Conservation (phyloP, 2,113 vertebrate species). For the Vulpes lagopus region DNA sequence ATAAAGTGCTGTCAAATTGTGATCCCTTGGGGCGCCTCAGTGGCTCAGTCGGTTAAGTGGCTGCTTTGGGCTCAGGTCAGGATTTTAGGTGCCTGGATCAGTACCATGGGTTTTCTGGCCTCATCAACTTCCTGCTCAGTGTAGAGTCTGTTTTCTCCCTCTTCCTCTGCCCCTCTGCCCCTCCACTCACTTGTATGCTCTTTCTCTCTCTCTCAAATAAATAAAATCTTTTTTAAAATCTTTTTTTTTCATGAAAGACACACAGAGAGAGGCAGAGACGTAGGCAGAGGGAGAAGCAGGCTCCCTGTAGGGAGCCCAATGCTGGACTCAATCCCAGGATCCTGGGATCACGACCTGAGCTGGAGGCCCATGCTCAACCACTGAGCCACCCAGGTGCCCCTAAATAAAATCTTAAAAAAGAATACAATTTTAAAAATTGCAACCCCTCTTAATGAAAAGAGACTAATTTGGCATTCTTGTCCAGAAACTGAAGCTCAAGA, state of each 20-base stretch:
- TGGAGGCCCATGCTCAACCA: too few species aligned
- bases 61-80: neutral
- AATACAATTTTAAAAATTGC: slow-evolving; percentile 87
- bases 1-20: slow-evolving; percentile 96
- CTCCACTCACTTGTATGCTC: neutral
- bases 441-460: slow-evolving; percentile 96
- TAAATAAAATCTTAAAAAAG: neutral
- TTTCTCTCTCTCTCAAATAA: neutral
- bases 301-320: too few species aligned
- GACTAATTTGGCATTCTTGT: slow-evolving; percentile 96
- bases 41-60: neutral
- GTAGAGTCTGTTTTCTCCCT: neutral
- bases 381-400: too few species aligned
- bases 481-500: slow-evolving; percentile 94
- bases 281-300: too few species aligned
- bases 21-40: slow-evolving; percentile 88
- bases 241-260: too few species aligned
- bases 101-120: too few species aligned
- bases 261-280: too few species aligned
- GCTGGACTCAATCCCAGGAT: too few species aligned
- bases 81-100: neutral
- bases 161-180: neutral
- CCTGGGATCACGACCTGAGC: too few species aligned
- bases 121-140: neutral
- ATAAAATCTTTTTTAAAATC: neutral